Base-by-base conservation (phyloP, 2,888 invertebrate genomes). In the Lydus trimaculatus region DNA sequence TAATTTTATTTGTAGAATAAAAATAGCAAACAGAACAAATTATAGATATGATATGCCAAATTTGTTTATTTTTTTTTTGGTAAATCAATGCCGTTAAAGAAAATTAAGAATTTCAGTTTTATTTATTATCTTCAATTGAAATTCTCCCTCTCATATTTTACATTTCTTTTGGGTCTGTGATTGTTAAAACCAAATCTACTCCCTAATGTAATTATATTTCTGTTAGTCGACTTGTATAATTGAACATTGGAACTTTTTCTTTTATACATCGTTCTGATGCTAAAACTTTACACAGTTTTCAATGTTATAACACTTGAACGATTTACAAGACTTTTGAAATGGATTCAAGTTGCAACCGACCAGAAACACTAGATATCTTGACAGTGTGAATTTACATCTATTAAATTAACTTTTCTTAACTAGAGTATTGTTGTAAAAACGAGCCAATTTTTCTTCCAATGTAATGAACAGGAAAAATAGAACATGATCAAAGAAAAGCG, bases 281-380 rank as follows among this genome's bases (percentile, higher is more conserved):
- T 20, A 0, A 13, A 25, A 25, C 8, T 4, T 15, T 2, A 43
- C 17, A 52, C n/a, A 17, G 11, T 11, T 52, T 52, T 52, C 52
- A 52, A 23, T 52, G 23, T 48, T 52, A 52, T 52, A 52, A 25
- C 56, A 56, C 25, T 25, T 15, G 56, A 56, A 56, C 56, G 25
- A 56, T 56, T 17, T 56, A 23, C 52, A 23, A 52, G 3, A 4
- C 23, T 52, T 52, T 52, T n/a, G 1, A 23, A 17, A 43, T 7
- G 7, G 9, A 48, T 6, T 56, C 15, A 13, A 15, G 0, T 56
- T 13, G 25, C 56, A 56, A 56, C 56, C 13, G 25, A 56, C 25
- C 7, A 25, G 56, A 56, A 56, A 56, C 5, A 25, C 20, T 2
- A 56, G 56, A 56, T 56, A 56, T 5, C 25, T 56, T 25, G 25